phyloP scores from a whole-genome alignment of 1,140 invertebrate species.

The Sycobia sp. region DNA sequence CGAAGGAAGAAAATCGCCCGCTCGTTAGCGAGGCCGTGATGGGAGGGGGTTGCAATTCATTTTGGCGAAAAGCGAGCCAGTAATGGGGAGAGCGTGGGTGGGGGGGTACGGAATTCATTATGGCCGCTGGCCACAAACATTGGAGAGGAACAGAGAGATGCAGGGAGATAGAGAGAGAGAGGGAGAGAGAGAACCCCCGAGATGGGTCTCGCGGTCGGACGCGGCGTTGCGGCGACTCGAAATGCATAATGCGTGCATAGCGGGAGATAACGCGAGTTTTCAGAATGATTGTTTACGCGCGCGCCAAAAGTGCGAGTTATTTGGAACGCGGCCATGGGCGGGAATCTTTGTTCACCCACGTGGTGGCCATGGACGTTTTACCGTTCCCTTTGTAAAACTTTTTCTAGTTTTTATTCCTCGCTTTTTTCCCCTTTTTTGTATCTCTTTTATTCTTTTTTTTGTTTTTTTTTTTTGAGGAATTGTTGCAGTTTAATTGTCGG shows the following conservation, averaged over 20 bases:
- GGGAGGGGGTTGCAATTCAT: constrained; percentile 13
- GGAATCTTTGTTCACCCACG: background rate
- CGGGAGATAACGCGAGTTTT: constrained; percentile 49
- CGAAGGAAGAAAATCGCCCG: background rate
- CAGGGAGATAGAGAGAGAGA: background rate
- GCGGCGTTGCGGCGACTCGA: background rate
- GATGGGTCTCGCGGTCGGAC: background rate
- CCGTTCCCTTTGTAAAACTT: background rate
- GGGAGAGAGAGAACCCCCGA: background rate
- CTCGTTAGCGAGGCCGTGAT: too few relatives aligned
- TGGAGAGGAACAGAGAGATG: background rate
- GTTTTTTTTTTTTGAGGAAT: too few relatives aligned
- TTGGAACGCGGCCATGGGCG: constrained; percentile 47
- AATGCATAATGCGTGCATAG: constrained; percentile 45
- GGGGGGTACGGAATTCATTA: too few relatives aligned
- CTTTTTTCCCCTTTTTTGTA: background rate
- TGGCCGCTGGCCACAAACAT: too few relatives aligned
- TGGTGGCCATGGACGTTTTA: background rate
- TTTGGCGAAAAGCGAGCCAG: background rate
- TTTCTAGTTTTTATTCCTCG: background rate
- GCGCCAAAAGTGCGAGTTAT: constrained; percentile 57
- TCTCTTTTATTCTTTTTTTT: too few relatives aligned
- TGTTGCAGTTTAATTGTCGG: too few relatives aligned
- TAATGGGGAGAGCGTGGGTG: background rate
- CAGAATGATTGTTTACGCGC: constrained; percentile 55